Conservation (phyloP, 2,113 vertebrate species). For the Coracopsis vasa region DNA sequence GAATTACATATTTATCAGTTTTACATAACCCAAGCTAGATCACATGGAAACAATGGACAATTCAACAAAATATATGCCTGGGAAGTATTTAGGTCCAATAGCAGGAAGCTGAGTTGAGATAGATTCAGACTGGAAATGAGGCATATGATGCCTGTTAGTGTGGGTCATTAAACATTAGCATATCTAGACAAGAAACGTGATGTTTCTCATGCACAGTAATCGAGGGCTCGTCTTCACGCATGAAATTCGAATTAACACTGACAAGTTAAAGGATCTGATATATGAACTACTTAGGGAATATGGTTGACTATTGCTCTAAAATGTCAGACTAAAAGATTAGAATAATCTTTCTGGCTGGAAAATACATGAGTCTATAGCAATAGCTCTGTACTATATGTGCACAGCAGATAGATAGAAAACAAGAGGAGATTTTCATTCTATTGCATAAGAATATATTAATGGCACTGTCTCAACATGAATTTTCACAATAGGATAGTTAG, state of each 20-base stretch:
- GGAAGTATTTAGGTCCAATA: not conserved
- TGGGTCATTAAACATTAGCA: not conserved
- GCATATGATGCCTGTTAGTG: not conserved
- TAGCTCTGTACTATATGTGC: not conserved
- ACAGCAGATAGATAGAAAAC: not conserved
- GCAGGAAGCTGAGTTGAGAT: not conserved
- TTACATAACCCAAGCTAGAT: not conserved
- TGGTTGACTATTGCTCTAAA: not conserved
- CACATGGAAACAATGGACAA: not conserved
- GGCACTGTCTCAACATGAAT: not conserved
- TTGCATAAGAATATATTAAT: not conserved
- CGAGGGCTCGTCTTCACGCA: not conserved
- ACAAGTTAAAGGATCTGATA: not conserved
- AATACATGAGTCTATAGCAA: not conserved
- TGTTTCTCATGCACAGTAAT: not conserved
- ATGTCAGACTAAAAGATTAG: not conserved
- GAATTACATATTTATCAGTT: not conserved
- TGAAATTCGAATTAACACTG: not conserved
- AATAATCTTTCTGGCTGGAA: not conserved
- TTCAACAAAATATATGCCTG: not conserved
- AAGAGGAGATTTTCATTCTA: not conserved
- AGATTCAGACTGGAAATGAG: not conserved
- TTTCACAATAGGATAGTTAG: not conserved
- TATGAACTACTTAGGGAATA: not conserved
- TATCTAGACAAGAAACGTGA: not conserved